Evolutionary conservation across 1,140 invertebrate genomes (phyloP), one percentile per base, ranked within the genome.

Genomic region (Drosophila guanche): DNA sequence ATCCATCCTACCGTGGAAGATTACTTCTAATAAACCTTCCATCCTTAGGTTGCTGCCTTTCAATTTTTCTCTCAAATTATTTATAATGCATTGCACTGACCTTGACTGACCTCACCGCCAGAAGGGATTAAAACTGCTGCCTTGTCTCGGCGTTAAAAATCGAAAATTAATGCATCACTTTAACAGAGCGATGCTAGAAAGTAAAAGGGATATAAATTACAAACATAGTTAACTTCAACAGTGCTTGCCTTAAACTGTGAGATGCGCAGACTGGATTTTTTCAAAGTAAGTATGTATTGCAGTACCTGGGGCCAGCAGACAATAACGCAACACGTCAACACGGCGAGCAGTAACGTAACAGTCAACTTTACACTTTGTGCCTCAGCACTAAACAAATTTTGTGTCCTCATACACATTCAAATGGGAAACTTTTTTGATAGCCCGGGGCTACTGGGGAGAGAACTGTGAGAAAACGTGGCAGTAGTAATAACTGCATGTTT

Each of bases 241-340:
- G 16, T 8, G 14, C 22, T 22, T n/a, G 16, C 37, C n/a, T 23
- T 25, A 50, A 46, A 48, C 12, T 42, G 12, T 12, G 22, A 41
- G 43, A 53, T 70, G 33, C 48, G 37, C 40, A 22, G 48, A 40
- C 67, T 55, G 56, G 41, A 14, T 43, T 43, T 45, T 25, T 52
- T 59, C 0, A 33, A 33, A 10, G 7, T 12, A 33, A 10, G 7
- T 12, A 37, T 4, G 23, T 62, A 43, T 29, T 45, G 7, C 40
- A 50, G 33, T 33, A 48, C 27, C 42, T 72, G 68, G 68, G 0
- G 50, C 71, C 53, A 72, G 72, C 62, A 68, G 68, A 46, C 43
- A 58, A 72, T 68, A 72, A 72, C 62, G 57, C 69, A 62, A 62
- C 69, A 72, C 69, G 69, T 72, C 69, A 72, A 72, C 69, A 72